These are phyloP conservation scores for Amblyjoppa proteus DNA, from an alignment of 2,888 invertebrate genomes.

Conservation along the genomic window DNA sequence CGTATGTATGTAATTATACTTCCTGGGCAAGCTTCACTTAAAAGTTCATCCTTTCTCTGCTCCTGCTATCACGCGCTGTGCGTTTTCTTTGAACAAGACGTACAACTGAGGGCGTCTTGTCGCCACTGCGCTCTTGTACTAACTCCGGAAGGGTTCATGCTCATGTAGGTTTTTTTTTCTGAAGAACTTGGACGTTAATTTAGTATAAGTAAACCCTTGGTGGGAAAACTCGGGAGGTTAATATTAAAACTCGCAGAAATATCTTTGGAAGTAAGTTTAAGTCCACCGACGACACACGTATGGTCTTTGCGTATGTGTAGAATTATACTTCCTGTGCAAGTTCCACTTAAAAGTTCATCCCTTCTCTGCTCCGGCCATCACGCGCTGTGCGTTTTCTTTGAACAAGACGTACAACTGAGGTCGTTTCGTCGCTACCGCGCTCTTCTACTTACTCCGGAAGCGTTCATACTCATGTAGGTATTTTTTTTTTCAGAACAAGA, in stretches of 20 bases:
- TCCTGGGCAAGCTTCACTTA: constrained; percentile 76
- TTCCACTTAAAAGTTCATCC: constrained; percentile 78
- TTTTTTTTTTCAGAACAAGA: not conserved
- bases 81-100: constrained; percentile 47
- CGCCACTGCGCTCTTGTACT: constrained; percentile 10
- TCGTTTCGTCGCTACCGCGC: constrained; percentile 8
- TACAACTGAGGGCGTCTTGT: constrained; percentile 27
- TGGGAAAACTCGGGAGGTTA: not conserved
- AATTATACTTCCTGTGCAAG: constrained; percentile 71
- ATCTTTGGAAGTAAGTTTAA: too few relatives aligned
- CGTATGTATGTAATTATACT: constrained; percentile 65
- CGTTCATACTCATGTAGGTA: not conserved
- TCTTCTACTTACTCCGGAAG: constrained; percentile 26
- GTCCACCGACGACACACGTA: too few relatives aligned
- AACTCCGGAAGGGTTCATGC: constrained; percentile 3
- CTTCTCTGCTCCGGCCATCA: constrained; percentile 29
- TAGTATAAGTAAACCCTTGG: not conserved
- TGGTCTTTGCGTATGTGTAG: constrained; percentile 27
- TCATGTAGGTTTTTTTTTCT: not conserved
- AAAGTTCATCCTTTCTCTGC: constrained; percentile 73
- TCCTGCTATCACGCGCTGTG: constrained; percentile 15
- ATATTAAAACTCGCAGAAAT: too few relatives aligned
- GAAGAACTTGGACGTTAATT: not conserved
- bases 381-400: constrained; percentile 45
- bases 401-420: constrained; percentile 16